Base-by-base conservation (phyloP, 2,888 invertebrate genomes). In the Tubulanus polymorphus region DNA sequence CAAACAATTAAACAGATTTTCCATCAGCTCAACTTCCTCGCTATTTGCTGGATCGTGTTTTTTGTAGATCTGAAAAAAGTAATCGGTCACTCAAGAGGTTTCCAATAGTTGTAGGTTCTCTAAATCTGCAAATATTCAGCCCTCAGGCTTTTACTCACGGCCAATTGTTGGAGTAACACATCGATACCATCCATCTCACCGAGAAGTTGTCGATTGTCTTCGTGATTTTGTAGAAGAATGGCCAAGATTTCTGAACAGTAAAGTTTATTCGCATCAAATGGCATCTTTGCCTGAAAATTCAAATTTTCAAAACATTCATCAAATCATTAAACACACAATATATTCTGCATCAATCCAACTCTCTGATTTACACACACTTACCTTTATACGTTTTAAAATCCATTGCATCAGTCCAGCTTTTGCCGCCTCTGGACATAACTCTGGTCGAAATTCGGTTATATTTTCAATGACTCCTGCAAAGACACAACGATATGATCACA, bases 21-120 rank as follows among this genome's bases (percentile, higher is more conserved):
- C 97, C 97, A 99, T 97, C 71, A 93, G 89, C 80, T 99, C 99
- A 70, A 91, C 89, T 78, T 99, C 99, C 79, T 97, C 97, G 2
- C 88, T 86, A 53, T 88, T 87, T 52, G 84, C 83, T 0, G 96
- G 96, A 81, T 96, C 95, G 73, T 95, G 93, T 18, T 93, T 84
- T 80, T 96, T 96, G 81, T 93, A 96, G 71, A 88, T 88, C 88
- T 89, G 70, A 51, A 64, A 59, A 12, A n/a, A 48, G n/a, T 32
- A 8, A 54, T 5, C 41, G n/a, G n/a, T n/a, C n/a, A n/a, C n/a
- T n/a, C n/a, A n/a, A n/a, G n/a, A n/a, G n/a, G n/a, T n/a, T n/a
- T n/a, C n/a, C n/a, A n/a, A n/a, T n/a, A n/a, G n/a, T n/a, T n/a
- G n/a, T n/a, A n/a, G n/a, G n/a, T n/a, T n/a, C n/a, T n/a, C n/a